These are phyloP conservation scores for Hydractinia echinata DNA, from an alignment of 30 jellyfish, hydroid and myxozoan genomes.

Conservation along the genomic window DNA sequence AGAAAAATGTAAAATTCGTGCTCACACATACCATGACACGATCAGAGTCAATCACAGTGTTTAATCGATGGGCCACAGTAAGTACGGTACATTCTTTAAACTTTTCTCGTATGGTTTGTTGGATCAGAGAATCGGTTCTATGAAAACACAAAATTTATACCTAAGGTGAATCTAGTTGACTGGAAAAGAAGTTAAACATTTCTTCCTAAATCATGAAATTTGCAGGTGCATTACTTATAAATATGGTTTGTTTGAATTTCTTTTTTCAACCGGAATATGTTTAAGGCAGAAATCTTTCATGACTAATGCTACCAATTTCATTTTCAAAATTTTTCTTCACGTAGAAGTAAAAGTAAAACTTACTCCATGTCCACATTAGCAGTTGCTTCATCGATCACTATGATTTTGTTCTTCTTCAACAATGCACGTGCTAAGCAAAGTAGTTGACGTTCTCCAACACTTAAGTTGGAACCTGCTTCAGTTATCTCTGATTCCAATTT, in stretches of 20 bases:
- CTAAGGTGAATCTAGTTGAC: slow-evolving; percentile 1
- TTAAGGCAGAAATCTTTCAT: too few species aligned
- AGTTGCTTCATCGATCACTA: slow-evolving; percentile 77
- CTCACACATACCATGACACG: slow-evolving; percentile 68
- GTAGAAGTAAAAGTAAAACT: not conserved
- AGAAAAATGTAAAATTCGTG: not conserved
- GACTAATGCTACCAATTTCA: too few species aligned
- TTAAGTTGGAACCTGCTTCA: slow-evolving; percentile 66
- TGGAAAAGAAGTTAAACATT: not conserved
- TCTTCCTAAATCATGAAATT: too few species aligned
- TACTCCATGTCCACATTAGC: slow-evolving; percentile 77
- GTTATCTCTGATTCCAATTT: slow-evolving; percentile 42
- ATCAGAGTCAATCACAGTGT: slow-evolving; percentile 92
- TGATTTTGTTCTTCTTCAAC: slow-evolving; percentile 51
- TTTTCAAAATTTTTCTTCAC: too few species aligned
- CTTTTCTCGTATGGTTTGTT: slow-evolving; percentile 65
- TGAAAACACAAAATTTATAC: not conserved
- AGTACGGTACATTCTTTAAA: slow-evolving; percentile 83
- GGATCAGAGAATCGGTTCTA: slow-evolving; percentile 85
- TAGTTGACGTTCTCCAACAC: slow-evolving; percentile 84
- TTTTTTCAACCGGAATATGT: too few species aligned
- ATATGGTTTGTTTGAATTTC: too few species aligned
- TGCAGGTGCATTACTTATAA: too few species aligned
- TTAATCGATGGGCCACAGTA: slow-evolving; percentile 96
- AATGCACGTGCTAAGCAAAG: slow-evolving; percentile 78